These are phyloP conservation scores for Pomatostomus ruficeps DNA, from an alignment of 2,113 vertebrate species.

Conservation along the genomic window DNA sequence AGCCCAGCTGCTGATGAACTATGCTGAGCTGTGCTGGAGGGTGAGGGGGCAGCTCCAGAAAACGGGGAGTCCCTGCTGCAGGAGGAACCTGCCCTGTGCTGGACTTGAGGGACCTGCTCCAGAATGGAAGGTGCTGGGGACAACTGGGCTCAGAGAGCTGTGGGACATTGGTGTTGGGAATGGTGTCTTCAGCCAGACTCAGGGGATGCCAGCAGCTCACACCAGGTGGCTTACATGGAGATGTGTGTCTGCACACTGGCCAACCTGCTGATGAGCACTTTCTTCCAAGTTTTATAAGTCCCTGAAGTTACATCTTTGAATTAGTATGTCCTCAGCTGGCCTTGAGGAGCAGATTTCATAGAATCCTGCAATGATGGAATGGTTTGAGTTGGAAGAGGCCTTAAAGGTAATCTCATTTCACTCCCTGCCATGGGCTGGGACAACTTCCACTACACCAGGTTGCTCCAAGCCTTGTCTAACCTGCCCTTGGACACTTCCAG, in stretches of 20 bases:
- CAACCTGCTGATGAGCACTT: not conserved
- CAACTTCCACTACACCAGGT: not conserved
- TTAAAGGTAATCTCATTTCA: not conserved
- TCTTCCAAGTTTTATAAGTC: not conserved
- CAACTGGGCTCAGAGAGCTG: not conserved
- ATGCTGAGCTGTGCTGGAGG: accelerated
- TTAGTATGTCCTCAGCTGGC: not conserved
- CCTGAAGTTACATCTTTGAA: not conserved
- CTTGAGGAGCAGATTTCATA: not conserved
- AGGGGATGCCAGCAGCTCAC: not conserved
- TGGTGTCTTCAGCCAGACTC: not conserved
- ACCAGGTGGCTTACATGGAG: accelerated
- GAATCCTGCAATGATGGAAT: not conserved
- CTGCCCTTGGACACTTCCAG: not conserved
- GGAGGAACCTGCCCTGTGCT: not conserved
- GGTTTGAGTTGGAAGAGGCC: not conserved
- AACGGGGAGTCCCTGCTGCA: not conserved
- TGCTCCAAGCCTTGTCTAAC: not conserved
- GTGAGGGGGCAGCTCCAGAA: not conserved
- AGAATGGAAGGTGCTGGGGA: not conserved
- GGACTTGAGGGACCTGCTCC: not conserved
- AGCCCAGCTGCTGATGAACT: not conserved
- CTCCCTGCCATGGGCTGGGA: not conserved
- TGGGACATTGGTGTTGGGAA: not conserved
- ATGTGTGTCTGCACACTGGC: not conserved